Base-by-base conservation (phyloP, 2,888 invertebrate genomes). In the Amphimallon solstitiale region DNA sequence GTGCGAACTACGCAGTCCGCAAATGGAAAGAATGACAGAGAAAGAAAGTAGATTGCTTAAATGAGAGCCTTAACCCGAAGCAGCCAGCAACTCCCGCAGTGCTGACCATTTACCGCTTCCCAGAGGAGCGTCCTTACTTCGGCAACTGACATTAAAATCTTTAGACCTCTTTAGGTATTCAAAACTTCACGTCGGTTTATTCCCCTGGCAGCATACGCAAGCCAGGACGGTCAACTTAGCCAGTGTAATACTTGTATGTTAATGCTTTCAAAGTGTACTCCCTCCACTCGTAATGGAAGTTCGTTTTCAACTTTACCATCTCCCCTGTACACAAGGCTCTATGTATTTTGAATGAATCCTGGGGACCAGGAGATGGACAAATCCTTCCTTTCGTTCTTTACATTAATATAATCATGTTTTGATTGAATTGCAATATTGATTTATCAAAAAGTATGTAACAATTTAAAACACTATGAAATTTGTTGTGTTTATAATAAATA, bases 121-220 rank as follows among this genome's bases (percentile, higher is more conserved):
- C 10, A 10, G 48, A 49, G 48, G 29, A 14, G 14, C 29, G 23
- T 29, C 48, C 29, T 49, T 49, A 49, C 29, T 49, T 29, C 29
- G 48, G 48, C 48, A 35, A 51, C 51, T 35, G 35, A 51, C 51
- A 51, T 51, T 51, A 51, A 51, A 51, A 51, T 51, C 51, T 51
- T 51, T 37, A 51, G 35, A 51, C 51, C 51, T 51, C 51, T 51
- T 51, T 51, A 51, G 51, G 35, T 17, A 51, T 51, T 51, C 51
- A 51, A 35, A 51, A 51, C 51, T 51, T 51, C 51, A 15, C 35
- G 34, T 35, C 34, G 17, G 51, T 51, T 29, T 49, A 49, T 49
- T 49, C 48, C 48, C 12, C 12, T 14, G 48, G 48, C 14, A 49
- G 12, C 14, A 1, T 29, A 49, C 14, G 23, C 48, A 29, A 14